Percentiles rank a stretch among this genome's conserved stretches.
These are phyloP conservation scores for Atrina japonica DNA, from an alignment of 2,888 invertebrate genomes.

Conservation along the genomic window DNA sequence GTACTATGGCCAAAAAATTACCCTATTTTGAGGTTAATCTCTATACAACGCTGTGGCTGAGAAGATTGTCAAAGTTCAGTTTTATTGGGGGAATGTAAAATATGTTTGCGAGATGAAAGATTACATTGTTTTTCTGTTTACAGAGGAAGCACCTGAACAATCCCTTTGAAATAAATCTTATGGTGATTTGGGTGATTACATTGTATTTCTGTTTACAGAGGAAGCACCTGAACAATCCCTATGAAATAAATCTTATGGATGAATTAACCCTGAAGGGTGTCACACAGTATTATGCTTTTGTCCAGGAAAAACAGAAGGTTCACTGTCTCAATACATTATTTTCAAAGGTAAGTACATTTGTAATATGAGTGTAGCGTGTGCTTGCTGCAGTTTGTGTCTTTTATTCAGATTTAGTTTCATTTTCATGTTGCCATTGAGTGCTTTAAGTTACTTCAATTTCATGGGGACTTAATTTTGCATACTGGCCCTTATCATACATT, in stretches of 20 bases:
- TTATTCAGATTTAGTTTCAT: neutral
- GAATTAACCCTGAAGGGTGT: conserved; percentile 99
- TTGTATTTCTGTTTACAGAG: too few species aligned
- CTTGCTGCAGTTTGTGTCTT: neutral
- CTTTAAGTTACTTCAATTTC: too few species aligned
- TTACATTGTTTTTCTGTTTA: too few species aligned
- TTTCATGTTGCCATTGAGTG: neutral
- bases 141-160: conserved; percentile 93
- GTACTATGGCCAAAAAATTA: too few species aligned
- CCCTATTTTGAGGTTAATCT: too few species aligned
- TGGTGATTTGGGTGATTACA: too few species aligned
- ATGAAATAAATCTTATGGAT: conserved; percentile 99
- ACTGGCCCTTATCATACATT: too few species aligned
- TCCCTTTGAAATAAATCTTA: conserved; percentile 99
- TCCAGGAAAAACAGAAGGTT: conserved; percentile 99
- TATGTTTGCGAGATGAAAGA: too few species aligned
- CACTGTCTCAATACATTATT: conserved; percentile 99
- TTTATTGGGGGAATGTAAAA: too few species aligned
- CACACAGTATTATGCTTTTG: conserved; percentile 99
- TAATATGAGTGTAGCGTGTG: neutral
- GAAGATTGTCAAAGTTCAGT: too few species aligned
- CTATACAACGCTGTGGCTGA: too few species aligned
- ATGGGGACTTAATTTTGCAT: too few species aligned
- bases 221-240: conserved; percentile 96
- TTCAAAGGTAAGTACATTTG: conserved; percentile 88